A percentile compares a stretch with the other conserved stretches of the same genome.
phyloP scores from a whole-genome alignment of 2,888 invertebrate species.

The Conops quadrifasciatus region DNA sequence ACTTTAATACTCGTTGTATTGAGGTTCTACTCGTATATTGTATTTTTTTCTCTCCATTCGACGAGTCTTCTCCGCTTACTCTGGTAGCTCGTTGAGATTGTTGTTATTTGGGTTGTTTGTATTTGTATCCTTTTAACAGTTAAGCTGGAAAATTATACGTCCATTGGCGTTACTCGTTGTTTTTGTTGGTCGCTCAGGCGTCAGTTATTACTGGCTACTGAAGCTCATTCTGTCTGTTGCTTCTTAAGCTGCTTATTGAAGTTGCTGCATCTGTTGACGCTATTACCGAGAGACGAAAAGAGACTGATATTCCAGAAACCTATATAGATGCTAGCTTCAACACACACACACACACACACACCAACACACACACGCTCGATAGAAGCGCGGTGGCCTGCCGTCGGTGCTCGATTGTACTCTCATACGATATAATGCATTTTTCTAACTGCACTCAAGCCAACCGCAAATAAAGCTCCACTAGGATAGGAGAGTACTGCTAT shows the following conservation, averaged over 20 bases:
- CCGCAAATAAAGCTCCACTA: background rate
- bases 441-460: background rate
- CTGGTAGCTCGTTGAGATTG: no score
- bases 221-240: conserved; percentile 49
- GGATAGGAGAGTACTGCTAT: background rate
- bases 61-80: no score
- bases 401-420: no score
- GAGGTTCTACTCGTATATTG: background rate
- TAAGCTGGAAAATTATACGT: background rate
- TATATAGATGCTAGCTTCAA: conserved; percentile 34
- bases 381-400: no score
- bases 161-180: background rate
- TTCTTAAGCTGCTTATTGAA: conserved; percentile 33
- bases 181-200: background rate
- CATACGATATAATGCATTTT: background rate
- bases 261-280: conserved; percentile 44
- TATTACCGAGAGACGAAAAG: conserved; percentile 28
- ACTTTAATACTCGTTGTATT: conserved; percentile 1
- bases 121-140: background rate
- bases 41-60: background rate
- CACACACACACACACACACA: conserved; percentile 33
- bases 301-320: conserved; percentile 21
- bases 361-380: background rate
- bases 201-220: conserved; percentile 43
- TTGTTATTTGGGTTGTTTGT: no score